These are phyloP conservation scores for Meteorus colon DNA, from an alignment of 2,888 invertebrate species.

Conservation along the genomic window DNA sequence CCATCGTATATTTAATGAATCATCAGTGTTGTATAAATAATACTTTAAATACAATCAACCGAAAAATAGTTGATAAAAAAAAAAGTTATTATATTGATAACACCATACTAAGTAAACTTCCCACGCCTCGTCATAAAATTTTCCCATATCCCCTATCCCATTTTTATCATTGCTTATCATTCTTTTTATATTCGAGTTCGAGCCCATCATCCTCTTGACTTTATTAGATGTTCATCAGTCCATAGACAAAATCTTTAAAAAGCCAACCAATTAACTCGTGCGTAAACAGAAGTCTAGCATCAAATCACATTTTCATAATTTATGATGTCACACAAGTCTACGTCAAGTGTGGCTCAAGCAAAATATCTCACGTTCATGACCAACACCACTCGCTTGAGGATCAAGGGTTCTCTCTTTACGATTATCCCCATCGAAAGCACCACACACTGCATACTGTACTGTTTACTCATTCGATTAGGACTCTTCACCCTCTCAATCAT, in stretches of 20 bases:
- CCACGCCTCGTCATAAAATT: slow-evolving; percentile 7
- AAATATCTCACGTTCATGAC: slow-evolving; percentile 63
- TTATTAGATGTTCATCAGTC: not conserved
- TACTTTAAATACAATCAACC: not conserved
- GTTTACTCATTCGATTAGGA: slow-evolving; percentile 56
- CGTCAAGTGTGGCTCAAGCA: slow-evolving; percentile 26
- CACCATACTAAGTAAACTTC: not conserved
- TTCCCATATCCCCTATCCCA: not conserved
- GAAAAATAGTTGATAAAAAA: not conserved
- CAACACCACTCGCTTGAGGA: slow-evolving; percentile 63
- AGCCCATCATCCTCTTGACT: slow-evolving; percentile 31
- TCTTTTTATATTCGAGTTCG: not conserved
- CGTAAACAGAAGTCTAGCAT: not conserved
- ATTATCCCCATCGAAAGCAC: slow-evolving; percentile 45
- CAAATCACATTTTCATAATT: slow-evolving; percentile 28
- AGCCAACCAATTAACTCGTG: slow-evolving; percentile 1
- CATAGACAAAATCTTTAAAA: not conserved
- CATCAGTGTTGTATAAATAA: not conserved
- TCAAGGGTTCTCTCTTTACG: slow-evolving; percentile 65
- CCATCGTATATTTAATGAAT: not conserved
- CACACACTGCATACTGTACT: slow-evolving; percentile 29
- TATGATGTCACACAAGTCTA: slow-evolving; percentile 19
- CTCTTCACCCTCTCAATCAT: slow-evolving; percentile 27
- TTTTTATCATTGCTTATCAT: not conserved
- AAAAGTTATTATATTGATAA: not conserved